Percentiles rank a stretch among this genome's conserved stretches.
phyloP scores from a whole-genome alignment of 2,113 vertebrate genomes.

The Corvus hawaiiensis region DNA sequence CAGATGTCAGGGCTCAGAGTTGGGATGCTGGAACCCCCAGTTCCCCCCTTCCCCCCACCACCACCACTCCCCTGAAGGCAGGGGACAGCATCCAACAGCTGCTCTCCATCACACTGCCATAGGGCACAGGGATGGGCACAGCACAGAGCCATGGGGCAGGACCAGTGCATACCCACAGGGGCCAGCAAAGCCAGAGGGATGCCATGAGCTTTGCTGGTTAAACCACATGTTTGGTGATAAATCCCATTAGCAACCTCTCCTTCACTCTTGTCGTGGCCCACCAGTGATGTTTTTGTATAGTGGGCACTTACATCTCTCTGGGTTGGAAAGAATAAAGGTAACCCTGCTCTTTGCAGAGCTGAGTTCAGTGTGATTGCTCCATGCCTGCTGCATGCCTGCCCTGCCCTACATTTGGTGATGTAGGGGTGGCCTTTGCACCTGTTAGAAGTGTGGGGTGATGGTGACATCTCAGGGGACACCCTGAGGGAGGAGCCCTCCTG shows the following conservation, averaged over 20 bases:
- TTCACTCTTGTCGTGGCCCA: not conserved
- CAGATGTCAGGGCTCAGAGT: not conserved
- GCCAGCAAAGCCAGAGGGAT: not conserved
- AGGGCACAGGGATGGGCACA: not conserved
- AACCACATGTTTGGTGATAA: not conserved
- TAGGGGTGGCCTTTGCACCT: accelerated
- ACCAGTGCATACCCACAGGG: not conserved
- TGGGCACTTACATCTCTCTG: not conserved
- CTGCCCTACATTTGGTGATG: not conserved
- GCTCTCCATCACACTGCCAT: not conserved
- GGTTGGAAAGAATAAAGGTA: not conserved
- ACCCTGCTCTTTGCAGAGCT: accelerated
- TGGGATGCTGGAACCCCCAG: not conserved
- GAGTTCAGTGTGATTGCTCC: not conserved
- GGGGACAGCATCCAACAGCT: accelerated
- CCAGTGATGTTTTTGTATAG: not conserved
- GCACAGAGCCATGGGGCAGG: not conserved
- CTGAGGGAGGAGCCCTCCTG: not conserved
- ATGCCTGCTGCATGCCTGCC: accelerated
- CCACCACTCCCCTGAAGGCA: not conserved
- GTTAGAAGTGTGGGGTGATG: not conserved
- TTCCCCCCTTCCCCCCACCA: not conserved
- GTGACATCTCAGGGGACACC: not conserved
- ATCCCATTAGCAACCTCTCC: not conserved
- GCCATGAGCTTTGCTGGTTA: not conserved